phyloP scores from a whole-genome alignment of 1,140 invertebrate genomes.

The Drosophila persimilis region DNA sequence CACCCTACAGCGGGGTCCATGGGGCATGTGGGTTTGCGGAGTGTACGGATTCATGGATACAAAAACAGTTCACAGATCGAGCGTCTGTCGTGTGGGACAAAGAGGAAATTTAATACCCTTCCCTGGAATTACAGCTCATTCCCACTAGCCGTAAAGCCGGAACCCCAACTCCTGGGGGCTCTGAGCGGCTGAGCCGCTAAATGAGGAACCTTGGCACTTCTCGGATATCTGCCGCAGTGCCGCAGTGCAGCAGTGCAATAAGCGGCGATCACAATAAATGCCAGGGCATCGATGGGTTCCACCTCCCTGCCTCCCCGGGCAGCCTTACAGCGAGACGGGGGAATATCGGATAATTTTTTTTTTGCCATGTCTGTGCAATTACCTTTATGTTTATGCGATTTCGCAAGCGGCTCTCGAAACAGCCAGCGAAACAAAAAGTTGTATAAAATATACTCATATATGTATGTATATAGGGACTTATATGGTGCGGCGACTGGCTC shows the following conservation, averaged over 20 bases:
- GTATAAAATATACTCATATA: conserved; percentile 35
- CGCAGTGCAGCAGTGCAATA: conserved; percentile 37
- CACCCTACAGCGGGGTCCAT: conserved; percentile 29
- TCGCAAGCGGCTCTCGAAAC: conserved; percentile 35
- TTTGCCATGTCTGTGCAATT: conserved; percentile 74
- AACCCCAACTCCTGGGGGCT: conserved; percentile 11
- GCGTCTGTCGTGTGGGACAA: no score
- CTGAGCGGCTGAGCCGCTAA: conserved; percentile 25
- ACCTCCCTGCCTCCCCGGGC: not conserved
- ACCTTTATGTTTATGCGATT: conserved; percentile 80
- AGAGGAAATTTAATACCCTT: no score
- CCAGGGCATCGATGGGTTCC: conserved; percentile 67
- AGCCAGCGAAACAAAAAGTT: conserved; percentile 19
- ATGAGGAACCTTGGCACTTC: conserved; percentile 69
- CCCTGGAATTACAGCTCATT: conserved; percentile 12
- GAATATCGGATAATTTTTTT: conserved; percentile 75
- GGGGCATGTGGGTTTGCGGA: not conserved
- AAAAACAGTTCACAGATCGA: no score
- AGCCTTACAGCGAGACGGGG: conserved; percentile 36
- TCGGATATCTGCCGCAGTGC: conserved; percentile 26
- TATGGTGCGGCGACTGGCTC: not conserved
- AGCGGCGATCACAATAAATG: conserved; percentile 77
- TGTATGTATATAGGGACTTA: conserved; percentile 14
- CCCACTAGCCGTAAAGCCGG: not conserved
- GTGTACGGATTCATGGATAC: no score